Evolutionary conservation across 2,797 vertebrate species (phyloP), one percentile per base, ranked within the genome.

Genomic region (Chromobotia macracanthus): DNA sequence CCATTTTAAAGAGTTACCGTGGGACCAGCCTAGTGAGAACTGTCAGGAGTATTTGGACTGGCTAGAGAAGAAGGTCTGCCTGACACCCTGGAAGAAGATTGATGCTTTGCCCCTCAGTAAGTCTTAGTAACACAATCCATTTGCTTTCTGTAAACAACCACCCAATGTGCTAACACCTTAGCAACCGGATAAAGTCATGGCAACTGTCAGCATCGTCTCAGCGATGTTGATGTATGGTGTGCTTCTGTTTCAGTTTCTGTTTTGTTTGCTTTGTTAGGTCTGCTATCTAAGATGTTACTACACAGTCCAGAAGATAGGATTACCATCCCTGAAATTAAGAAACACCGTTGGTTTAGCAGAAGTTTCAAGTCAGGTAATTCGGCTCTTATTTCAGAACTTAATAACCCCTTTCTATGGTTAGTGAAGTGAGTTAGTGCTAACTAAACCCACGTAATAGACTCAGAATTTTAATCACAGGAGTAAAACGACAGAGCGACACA

Each of bases 21-120:
- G 97, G 97, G 97, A 99, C 89, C 96, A 98, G 86, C 97, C 97
- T 50, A 95, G 90, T 19, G 95, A 97, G 55, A 94, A 89, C 88
- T 99, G 97, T 88, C 97, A 97, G 84, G 97, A 99, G 38, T 99
- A 97, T 86, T 92, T 93, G 2, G 97, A 99, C 81, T 99, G 97
- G 97, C 94, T 96, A 77, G 95, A 97, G 84, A 95, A 91, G 87
- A 99, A 97, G 88, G 95, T 93, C 0, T 98, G 97, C 86, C 89
- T 98, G 19, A 86, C 95, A 2, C 97, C 97, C 2, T 99, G 97
- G 97, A 99, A 96, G 84, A 98, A 99, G 91, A 96, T 99, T 0
- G 94, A 96, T 85, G 95, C 96, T 0, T 82, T 92, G 13, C 96
- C 97, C 23, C 90, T 98, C 18, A 94, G 97, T 98, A 89, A 90